Evolutionary conservation across 2,797 vertebrate genomes (phyloP), one percentile per base, ranked within the genome.

Genomic region (Enteromius unitaeniatus): DNA sequence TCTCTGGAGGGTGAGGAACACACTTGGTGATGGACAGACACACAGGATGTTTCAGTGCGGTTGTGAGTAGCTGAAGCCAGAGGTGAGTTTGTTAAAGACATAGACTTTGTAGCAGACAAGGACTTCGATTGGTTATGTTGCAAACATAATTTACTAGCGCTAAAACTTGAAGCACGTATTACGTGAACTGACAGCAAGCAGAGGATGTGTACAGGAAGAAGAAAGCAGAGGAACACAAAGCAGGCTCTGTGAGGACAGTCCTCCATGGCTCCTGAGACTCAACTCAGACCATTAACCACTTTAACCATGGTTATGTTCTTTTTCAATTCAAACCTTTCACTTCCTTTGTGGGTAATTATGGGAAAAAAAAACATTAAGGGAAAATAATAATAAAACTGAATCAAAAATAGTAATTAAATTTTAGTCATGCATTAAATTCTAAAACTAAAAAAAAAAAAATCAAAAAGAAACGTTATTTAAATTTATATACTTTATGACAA

Each of bases 231-330:
- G 94, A 92, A 88, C 83, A 94, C 94, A 95, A 96, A 96, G 95
- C 93, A 94, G 95, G 95, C 94, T 95, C 95, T 94, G 94, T 94
- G 95, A 95, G 95, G 96, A 95, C 95, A 96, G 95, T 95, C 95
- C 92, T 94, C 90, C 91, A 94, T 95, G 95, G 94, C 93, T 91
- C 92, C 87, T 90, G 93, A 95, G 94, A 93, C 93, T 89, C 64
- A 68, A 77, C 80, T 83, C 81, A 76, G 78, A 81, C 77, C 62
- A 51, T 81, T 70, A 74, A 81, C 65, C 67, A 58, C 82, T 80
- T 78, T 85, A 89, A 89, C 88, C 89, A 89, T 88, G 90, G 88
- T 91, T 91, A 90, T 86, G 84, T 81, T 64, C 23, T 45, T 21
- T 79, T 77, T 81, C 60, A 45, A 58, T 67, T 75, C 60, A 55